Conservation (phyloP, 2,113 vertebrate species). For the Forbesichthys papilliferus region DNA sequence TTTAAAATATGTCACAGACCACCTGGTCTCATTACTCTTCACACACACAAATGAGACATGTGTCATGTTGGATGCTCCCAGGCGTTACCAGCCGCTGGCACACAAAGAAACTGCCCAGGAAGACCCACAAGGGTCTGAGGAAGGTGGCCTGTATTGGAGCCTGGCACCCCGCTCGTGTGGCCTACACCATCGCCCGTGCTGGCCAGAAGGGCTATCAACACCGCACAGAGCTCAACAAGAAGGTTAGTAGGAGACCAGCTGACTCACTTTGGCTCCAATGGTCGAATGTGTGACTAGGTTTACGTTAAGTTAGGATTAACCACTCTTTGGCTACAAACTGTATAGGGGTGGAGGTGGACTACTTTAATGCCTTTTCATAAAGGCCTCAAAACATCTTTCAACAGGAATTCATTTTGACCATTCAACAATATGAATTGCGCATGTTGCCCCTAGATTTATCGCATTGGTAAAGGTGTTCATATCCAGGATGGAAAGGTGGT, state of each 20-base stretch:
- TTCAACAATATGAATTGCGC: not conserved
- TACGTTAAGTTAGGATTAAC: too few relatives aligned
- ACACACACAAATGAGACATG: too few relatives aligned
- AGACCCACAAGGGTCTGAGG: conserved; percentile 94
- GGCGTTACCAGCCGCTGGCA: conserved; percentile 96
- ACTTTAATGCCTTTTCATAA: not conserved
- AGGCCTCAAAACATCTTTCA: not conserved
- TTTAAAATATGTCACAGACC: too few relatives aligned
- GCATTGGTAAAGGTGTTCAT: conserved; percentile 87
- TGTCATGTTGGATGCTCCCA: conserved; percentile 40
- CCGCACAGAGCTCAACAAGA: conserved; percentile 97
- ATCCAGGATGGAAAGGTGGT: conserved; percentile 93
- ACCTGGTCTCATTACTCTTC: too few relatives aligned
- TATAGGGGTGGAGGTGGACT: too few relatives aligned
- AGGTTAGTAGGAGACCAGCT: conserved; percentile 70
- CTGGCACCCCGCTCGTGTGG: conserved; percentile 93
- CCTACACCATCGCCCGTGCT: conserved; percentile 88
- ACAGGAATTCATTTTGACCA: not conserved
- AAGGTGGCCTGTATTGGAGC: conserved; percentile 97
- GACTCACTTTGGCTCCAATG: not conserved
- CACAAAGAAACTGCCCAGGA: conserved; percentile 94
- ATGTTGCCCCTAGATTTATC: conserved; percentile 82
- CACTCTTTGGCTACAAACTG: too few relatives aligned
- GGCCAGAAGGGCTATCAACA: conserved; percentile 97
- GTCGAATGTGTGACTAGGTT: too few relatives aligned